Evolutionary conservation across 1,140 invertebrate species (phyloP), one percentile per base, ranked within the genome.

Genomic region (Frieseomelitta varia): DNA sequence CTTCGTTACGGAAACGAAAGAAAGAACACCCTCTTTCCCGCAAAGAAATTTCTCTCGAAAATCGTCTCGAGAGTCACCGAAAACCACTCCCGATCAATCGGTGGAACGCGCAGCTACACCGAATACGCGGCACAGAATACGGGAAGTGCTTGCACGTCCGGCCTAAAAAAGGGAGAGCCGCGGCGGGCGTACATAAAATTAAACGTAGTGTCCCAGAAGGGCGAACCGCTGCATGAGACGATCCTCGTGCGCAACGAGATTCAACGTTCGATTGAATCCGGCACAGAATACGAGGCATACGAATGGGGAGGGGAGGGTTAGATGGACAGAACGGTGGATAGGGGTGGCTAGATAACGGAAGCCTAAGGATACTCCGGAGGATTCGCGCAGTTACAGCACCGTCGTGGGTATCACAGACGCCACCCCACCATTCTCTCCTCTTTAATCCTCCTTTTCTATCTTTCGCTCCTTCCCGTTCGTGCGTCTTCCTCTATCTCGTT

Each of bases 351-450:
- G 76, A 77, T 85, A 79, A 85, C 81, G 76, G 47, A 84, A 79
- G 76, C 76, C 81, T 84, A 79, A 87, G 83, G 78, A 79, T 79
- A 85, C 81, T 84, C 81, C 17, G 65, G 81, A 84, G 81, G 81
- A 79, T 84, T 84, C 81, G 56, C 76, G 75, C 76, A 84, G 81
- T 84, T 84, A 84, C 67, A 72, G 76, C 67, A 71, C 81, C 81
- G 76, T 84, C 47, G 81, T 72, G 75, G 30, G 65, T 84, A 79
- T 72, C 63, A 67, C 24, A 79, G 34, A 76, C 17, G 34, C 73
- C 55, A 14, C 53, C 73, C 61, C 19, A 4, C 61, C 21, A 6
- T 19, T 27, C 21, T 15, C 21, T 58, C 27, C 21, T 8, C 34
- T 11, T 39, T 21, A 24, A 71, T 34, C 24, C 17, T 30, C 53